These are phyloP conservation scores for Leucozona laternaria DNA, from an alignment of 2,888 invertebrate species.

Conservation along the genomic window DNA sequence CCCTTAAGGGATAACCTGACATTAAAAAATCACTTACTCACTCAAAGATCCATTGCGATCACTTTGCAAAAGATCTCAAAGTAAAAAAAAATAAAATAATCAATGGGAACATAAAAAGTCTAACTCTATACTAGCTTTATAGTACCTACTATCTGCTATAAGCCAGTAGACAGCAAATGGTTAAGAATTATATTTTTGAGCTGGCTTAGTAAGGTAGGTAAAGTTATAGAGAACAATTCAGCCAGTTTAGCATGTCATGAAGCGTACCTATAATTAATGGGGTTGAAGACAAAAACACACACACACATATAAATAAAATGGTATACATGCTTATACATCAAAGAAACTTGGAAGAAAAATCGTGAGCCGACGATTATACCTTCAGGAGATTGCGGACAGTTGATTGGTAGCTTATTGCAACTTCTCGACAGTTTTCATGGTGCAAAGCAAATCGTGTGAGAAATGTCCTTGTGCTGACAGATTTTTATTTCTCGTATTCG, in stretches of 20 bases:
- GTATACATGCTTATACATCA: not conserved
- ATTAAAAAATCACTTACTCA: constrained; percentile 76
- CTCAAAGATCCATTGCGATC: constrained; percentile 59
- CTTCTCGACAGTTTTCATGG: constrained; percentile 66
- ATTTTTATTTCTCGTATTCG: constrained; percentile 9
- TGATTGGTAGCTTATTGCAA: constrained; percentile 67
- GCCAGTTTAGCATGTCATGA: constrained; percentile 61
- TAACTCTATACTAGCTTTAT: not conserved
- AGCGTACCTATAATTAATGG: constrained; percentile 58
- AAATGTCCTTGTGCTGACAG: constrained; percentile 67
- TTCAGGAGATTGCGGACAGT: constrained; percentile 62
- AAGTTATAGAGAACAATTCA: not conserved
- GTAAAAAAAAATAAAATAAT: constrained; percentile 9
- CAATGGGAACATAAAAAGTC: not conserved
- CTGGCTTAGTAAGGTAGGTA: not conserved
- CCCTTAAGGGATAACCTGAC: constrained; percentile 74
- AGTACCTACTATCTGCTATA: not conserved
- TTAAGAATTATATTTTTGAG: constrained; percentile 18
- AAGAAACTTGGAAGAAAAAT: constrained; percentile 36
- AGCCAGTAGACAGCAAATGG: constrained; percentile 27
- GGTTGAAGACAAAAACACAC: constrained; percentile 22
- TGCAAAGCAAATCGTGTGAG: constrained; percentile 52
- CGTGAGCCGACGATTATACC: constrained; percentile 64
- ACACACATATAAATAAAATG: not conserved
- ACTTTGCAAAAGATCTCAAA: constrained; percentile 12